Evolutionary conservation across 2,113 vertebrate species (phyloP).

Genomic region (Leiothrix lutea): DNA sequence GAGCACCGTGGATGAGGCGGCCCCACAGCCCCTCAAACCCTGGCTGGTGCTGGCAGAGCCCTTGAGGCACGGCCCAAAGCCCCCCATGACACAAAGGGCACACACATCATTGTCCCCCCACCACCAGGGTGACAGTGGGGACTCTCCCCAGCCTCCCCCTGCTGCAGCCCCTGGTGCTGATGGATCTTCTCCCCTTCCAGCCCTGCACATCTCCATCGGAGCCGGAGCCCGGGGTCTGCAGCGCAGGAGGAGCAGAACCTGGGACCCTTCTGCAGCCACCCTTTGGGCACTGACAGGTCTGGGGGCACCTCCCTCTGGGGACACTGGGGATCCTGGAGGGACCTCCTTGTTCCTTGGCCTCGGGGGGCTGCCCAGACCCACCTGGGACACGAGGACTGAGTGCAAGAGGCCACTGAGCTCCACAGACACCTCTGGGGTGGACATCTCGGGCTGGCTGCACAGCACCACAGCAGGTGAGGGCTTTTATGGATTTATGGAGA

Average conservation of each 20-base stretch:
- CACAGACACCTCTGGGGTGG: accelerated
- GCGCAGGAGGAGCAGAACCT: accelerated
- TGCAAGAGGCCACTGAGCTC: not conserved
- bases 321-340: accelerated
- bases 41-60: accelerated
- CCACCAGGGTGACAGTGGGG: accelerated
- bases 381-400: accelerated
- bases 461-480: not conserved
- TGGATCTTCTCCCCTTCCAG: not conserved
- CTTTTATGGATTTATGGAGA: not conserved
- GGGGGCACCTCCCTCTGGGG: accelerated
- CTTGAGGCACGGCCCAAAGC: accelerated
- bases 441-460: accelerated
- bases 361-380: accelerated
- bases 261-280: accelerated
- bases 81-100: accelerated
- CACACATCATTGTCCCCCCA: accelerated
- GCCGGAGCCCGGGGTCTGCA: accelerated
- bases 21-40: not conserved
- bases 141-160: not conserved
- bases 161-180: accelerated
- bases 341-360: accelerated
- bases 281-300: not conserved
- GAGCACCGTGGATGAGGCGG: accelerated
- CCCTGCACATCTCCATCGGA: not conserved